phyloP scores from a whole-genome alignment of 2,113 vertebrate species.

The Hippocampus mohnikei region DNA sequence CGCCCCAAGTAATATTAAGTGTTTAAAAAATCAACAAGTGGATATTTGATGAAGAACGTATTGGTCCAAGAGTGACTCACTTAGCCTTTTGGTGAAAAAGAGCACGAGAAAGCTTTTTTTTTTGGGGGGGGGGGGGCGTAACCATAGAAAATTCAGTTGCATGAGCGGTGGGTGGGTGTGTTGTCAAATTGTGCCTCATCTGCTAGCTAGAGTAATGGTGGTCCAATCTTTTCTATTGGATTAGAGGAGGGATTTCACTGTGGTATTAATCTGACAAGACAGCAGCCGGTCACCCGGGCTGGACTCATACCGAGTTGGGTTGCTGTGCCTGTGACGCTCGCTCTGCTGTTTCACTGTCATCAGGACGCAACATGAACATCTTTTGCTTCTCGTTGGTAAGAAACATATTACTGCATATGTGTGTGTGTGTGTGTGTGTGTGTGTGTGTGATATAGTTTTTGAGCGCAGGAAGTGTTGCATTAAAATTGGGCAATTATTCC shows the following conservation, averaged over 20 bases:
- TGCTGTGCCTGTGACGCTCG: conserved; percentile 41
- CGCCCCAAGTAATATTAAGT: too few species aligned
- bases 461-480: neutral
- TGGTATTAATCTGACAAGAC: conserved; percentile 83
- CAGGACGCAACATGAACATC: conserved; percentile 81
- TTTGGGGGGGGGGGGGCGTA: too few species aligned
- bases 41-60: too few species aligned
- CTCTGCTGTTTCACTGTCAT: conserved; percentile 40
- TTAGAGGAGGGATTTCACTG: conserved; percentile 89
- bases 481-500: neutral
- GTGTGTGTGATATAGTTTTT: neutral
- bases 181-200: conserved; percentile 60
- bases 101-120: neutral
- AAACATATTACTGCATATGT: conserved; percentile 11
- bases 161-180: neutral
- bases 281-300: conserved; percentile 70
- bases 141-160: conserved; percentile 12
- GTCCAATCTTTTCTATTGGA: conserved; percentile 80
- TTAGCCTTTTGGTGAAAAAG: neutral
- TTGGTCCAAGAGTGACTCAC: too few species aligned
- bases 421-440: neutral
- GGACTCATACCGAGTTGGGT: conserved; percentile 58
- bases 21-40: too few species aligned
- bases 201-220: conserved; percentile 82
- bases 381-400: conserved; percentile 98